phyloP scores from a whole-genome alignment of 2,888 invertebrate genomes.

The Ametastegia equiseti region DNA sequence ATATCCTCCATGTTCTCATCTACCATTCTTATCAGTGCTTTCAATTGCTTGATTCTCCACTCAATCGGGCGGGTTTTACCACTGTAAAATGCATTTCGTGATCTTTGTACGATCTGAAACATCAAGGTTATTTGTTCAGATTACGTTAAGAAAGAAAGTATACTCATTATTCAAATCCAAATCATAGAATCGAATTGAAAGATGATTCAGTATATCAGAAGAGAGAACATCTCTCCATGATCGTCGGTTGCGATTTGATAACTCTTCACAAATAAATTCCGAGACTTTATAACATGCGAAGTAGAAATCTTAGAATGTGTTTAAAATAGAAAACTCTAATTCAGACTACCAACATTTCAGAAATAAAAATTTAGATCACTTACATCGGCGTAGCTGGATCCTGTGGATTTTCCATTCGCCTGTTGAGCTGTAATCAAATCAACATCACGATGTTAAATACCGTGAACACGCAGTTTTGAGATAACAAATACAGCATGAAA shows the following conservation, averaged over 20 bases:
- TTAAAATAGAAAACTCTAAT: background rate
- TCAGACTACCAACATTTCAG: background rate
- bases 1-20: slow-evolving; percentile 88
- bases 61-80: slow-evolving; percentile 89
- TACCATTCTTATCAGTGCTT: slow-evolving; percentile 85
- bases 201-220: background rate
- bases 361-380: slow-evolving; percentile 56
- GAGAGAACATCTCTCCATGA: too few species aligned
- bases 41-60: slow-evolving; percentile 90
- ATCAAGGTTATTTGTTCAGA: background rate
- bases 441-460: background rate
- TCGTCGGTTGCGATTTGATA: too few species aligned
- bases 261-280: too few species aligned
- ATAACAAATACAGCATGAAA: background rate
- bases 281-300: too few species aligned
- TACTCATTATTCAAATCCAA: too few species aligned
- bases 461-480: background rate
- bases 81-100: slow-evolving; percentile 85
- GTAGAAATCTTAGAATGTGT: background rate
- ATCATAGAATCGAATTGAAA: slow-evolving; percentile 7
- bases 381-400: slow-evolving; percentile 67
- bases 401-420: slow-evolving; percentile 65
- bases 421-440: slow-evolving; percentile 38
- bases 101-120: slow-evolving; percentile 82
- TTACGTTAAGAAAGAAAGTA: background rate